Evolutionary conservation across 2,888 invertebrate genomes (phyloP), one percentile per base, ranked within the genome.

Genomic region (Amphipoea lucens): DNA sequence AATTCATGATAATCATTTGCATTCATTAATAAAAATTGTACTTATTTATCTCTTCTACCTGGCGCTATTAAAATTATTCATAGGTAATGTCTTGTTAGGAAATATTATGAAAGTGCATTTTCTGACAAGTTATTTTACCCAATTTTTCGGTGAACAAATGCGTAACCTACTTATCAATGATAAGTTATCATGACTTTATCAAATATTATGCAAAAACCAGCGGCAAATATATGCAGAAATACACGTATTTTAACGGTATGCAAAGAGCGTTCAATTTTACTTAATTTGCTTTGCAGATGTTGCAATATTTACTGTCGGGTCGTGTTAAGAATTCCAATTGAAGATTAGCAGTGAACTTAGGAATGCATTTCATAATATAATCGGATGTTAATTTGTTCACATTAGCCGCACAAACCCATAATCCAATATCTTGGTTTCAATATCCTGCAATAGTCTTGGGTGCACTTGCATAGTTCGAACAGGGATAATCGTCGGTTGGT

Each of bases 121-220:
- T 29, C 12, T 60, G 57, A 36, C 17, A 45, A 66, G 23, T 17
- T 23, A 45, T 14, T 51, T 65, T 86, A 45, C 73, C 36, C 48
- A 71, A 14, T 60, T 63, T 85, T 85, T 76, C 45, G n/a, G 68
- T 69, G 63, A 69, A 57, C 72, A 75, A 72, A 85, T 70, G 29
- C 54, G 76, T 76, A 88, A 86, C 88, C 88, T 75, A 87, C 72
- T 75, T 84, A 79, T 75, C 83, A 54, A 60, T 77, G 85, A 88
- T 85, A 88, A 5, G 70, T 77, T 87, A 88, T 88, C 86, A 74
- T 45, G 74, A 71, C 57, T 75, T 67, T 80, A 88, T 85, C 85
- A 80, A 78, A 80, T 81, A 79, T 88, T 87, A 84, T 82, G 87
- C 82, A 84, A 82, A 85, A 84, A 48, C 51, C 42, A 63, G 75